Percentiles rank a stretch among this genome's conserved stretches.
These are phyloP conservation scores for Calephelis nemesis DNA, from an alignment of 1,140 invertebrate genomes.

Conservation along the genomic window DNA sequence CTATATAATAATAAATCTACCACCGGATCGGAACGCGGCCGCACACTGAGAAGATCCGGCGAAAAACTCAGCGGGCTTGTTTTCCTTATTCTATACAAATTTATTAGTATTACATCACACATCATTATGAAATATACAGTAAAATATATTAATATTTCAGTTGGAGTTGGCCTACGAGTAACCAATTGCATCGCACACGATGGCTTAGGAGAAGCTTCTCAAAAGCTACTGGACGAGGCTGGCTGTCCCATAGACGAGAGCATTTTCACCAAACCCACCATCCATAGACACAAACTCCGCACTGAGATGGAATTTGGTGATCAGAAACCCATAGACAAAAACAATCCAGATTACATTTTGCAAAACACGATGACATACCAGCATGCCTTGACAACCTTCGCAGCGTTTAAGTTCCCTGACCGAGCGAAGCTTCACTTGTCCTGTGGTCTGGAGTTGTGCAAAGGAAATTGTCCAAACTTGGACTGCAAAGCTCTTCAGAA, in stretches of 20 bases:
- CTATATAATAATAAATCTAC: no score
- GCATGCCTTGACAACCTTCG: conserved; percentile 83
- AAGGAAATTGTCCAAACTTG: conserved; percentile 82
- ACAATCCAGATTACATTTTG: conserved; percentile 58
- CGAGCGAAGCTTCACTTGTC: conserved; percentile 85
- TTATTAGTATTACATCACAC: no score
- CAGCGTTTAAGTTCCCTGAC: conserved; percentile 90
- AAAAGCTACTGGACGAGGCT: conserved; percentile 84
- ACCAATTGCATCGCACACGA: conserved; percentile 87
- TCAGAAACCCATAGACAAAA: conserved; percentile 49
- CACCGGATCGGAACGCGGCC: no score
- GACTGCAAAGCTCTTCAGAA: conserved; percentile 69
- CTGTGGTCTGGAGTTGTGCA: conserved; percentile 84
- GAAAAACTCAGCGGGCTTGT: no score
- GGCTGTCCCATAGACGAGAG: conserved; percentile 86
- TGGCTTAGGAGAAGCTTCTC: conserved; percentile 84
- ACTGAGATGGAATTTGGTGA: conserved; percentile 62
- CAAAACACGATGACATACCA: conserved; percentile 80
- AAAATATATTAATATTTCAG: conserved; percentile 56
- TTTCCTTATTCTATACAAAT: no score
- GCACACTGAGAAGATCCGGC: no score
- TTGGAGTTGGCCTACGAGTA: conserved; percentile 84
- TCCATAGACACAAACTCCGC: conserved; percentile 62
- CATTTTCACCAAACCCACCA: conserved; percentile 80
- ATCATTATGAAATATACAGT: no score